A percentile compares a stretch with the other conserved stretches of the same genome.
Conservation (phyloP, 2,797 vertebrate species). For the Enteromius afrohamiltoni region DNA sequence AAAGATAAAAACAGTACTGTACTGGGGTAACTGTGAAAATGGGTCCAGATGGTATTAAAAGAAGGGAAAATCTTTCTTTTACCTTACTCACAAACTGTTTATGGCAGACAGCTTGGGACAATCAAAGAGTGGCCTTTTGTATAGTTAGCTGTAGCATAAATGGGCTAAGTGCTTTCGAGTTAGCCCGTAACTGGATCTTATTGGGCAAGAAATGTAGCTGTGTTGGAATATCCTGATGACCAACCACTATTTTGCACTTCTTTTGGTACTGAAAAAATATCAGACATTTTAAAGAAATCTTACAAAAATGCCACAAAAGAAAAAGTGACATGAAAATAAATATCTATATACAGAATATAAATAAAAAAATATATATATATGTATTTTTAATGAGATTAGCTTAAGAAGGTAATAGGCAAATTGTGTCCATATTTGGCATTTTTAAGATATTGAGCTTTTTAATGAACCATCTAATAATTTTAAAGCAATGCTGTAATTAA, state of each 20-base stretch:
- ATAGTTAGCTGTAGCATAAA: constrained; percentile 58
- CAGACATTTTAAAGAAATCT: constrained; percentile 39
- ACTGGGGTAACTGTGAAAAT: constrained; percentile 53
- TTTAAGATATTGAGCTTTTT: constrained; percentile 16
- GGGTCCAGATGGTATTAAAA: constrained; percentile 35
- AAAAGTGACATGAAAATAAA: constrained; percentile 12
- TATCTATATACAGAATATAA: constrained; percentile 46
- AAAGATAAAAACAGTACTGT: constrained; percentile 43
- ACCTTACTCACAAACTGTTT: constrained; percentile 40
- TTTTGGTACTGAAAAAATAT: constrained; percentile 49
- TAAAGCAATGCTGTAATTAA: constrained; percentile 17
- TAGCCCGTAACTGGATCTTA: constrained; percentile 31
- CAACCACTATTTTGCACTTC: constrained; percentile 65
- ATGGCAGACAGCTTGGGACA: constrained; percentile 60
- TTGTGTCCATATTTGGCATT: constrained; percentile 31
- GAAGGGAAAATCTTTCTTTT: constrained; percentile 41
- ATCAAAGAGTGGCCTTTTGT: constrained; percentile 66
- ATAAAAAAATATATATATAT: constrained; percentile 21
- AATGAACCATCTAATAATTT: constrained; percentile 6
- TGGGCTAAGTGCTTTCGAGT: constrained; percentile 38
- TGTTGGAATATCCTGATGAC: constrained; percentile 43
- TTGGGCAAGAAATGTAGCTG: constrained; percentile 41
- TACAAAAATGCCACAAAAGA: constrained; percentile 38
- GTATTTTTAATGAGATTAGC: constrained; percentile 41
- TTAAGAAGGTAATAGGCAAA: constrained; percentile 9